phyloP scores from a whole-genome alignment of 2,888 invertebrate genomes.

The Aricia artaxerxes region DNA sequence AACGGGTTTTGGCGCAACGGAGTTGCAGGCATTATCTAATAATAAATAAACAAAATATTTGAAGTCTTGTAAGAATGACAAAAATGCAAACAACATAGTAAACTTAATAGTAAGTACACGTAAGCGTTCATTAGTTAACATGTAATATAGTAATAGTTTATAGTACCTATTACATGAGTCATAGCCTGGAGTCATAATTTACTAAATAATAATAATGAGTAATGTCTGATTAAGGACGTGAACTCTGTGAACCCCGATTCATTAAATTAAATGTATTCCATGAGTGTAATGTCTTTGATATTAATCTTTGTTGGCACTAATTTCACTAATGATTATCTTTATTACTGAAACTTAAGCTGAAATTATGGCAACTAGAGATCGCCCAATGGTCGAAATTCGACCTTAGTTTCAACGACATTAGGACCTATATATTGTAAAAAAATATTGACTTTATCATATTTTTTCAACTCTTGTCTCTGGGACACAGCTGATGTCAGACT shows the following conservation, averaged over 20 bases:
- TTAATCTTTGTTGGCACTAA: neutral
- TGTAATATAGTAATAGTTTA: constrained; percentile 1
- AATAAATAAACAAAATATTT: neutral
- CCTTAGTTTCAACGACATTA: too few relatives aligned
- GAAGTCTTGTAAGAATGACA: neutral
- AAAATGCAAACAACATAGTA: neutral
- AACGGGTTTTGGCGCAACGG: too few relatives aligned
- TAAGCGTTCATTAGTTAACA: neutral
- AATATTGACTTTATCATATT: too few relatives aligned
- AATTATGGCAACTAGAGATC: neutral
- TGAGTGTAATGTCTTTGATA: neutral
- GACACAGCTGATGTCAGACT: too few relatives aligned
- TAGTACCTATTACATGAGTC: neutral
- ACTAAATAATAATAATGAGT: constrained; percentile 11
- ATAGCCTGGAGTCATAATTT: neutral
- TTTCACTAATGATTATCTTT: neutral
- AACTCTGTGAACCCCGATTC: neutral
- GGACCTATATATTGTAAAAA: too few relatives aligned
- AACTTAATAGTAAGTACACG: too few relatives aligned
- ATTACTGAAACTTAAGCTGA: neutral
- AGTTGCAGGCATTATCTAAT: too few relatives aligned
- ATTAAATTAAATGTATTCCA: neutral
- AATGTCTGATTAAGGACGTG: constrained; percentile 2
- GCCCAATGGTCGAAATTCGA: too few relatives aligned
- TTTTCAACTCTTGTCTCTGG: too few relatives aligned